A percentile compares a stretch with the other conserved stretches of the same genome.
These are phyloP conservation scores for Cryptocheilus praepositus DNA, from an alignment of 2,888 invertebrate genomes.

Conservation along the genomic window DNA sequence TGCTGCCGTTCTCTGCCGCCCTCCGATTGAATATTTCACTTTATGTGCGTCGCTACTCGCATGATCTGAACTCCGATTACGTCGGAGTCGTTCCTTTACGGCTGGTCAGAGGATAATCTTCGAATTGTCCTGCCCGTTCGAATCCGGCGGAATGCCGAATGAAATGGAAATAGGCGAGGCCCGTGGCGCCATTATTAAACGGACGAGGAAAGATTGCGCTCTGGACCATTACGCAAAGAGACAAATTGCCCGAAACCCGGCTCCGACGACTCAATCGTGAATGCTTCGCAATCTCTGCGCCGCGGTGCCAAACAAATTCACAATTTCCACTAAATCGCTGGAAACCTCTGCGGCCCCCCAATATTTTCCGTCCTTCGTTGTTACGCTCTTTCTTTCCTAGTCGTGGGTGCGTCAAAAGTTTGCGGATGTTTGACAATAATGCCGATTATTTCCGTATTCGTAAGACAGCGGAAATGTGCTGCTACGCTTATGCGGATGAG, in stretches of 20 bases:
- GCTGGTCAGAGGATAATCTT: neutral
- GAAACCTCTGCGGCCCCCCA: conserved; percentile 21
- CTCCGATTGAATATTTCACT: conserved; percentile 12
- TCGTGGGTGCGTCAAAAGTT: too few relatives aligned
- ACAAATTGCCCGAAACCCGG: conserved; percentile 36
- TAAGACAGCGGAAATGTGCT: too few relatives aligned
- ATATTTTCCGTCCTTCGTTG: conserved; percentile 5
- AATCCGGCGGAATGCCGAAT: too few relatives aligned
- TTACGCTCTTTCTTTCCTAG: conserved; percentile 1
- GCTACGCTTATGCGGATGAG: too few relatives aligned
- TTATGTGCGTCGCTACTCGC: conserved; percentile 30
- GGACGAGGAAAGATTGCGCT: conserved; percentile 34
- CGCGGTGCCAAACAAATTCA: conserved; percentile 58
- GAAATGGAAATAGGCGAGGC: neutral
- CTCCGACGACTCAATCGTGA: conserved; percentile 22
- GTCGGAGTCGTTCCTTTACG: neutral
- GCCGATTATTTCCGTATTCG: too few relatives aligned
- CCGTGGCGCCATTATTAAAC: conserved; percentile 29
- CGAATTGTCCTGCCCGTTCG: neutral
- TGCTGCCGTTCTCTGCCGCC: conserved; percentile 10
- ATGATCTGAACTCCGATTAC: conserved; percentile 20
- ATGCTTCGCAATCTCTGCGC: conserved; percentile 48
- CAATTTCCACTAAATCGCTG: conserved; percentile 56
- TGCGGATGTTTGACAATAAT: too few relatives aligned
- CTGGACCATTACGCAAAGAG: conserved; percentile 60